Base-by-base conservation (phyloP, 2,113 vertebrate genomes). In the Piaya cayana region DNA sequence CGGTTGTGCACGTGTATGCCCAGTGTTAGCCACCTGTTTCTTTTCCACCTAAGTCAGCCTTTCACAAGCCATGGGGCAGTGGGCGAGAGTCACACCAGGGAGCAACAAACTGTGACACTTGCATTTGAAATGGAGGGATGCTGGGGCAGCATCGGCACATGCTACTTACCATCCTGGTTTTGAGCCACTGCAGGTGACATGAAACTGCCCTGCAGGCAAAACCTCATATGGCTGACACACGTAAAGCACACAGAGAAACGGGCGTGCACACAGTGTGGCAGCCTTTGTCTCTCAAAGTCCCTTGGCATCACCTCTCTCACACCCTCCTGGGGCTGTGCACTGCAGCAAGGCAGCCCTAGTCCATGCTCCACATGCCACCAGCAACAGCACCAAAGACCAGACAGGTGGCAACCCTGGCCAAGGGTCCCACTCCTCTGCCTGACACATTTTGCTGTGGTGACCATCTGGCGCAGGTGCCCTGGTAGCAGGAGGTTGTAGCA, bases 341-440 rank as follows among this genome's bases (percentile, higher is more conserved):
- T 11, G 8, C 0, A 0, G n/a, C 3, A 2, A 37, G 27, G 16
- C 27, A 43, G 29, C 69, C 36, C 55, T 1, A 6, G 11, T 50
- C 39, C 15, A 0, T 10, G 83, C 2, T n/a, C 47, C 15, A 3
- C 0, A 0, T 50, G 29, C 67, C 53, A 13, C 42, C 75, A 42
- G 29, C 79, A 42, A 64, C 0, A 15, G 59, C 60, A 32, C 39
- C 77, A 27, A 15, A 0, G 3, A 22, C 56, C 1, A 0, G 39
- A 26, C 59, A 5, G 42, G 71, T 4, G 59, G 42, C 4, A 1
- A 58, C 63, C 56, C 11, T 0, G 20, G 87, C n/a, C 58, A 37
- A 34, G 14, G 42, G 11, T 13, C 37, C 29, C 6, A 0, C 11
- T 49, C n/a, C 37, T 34, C 67, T 2, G 9, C 42, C 34, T 10